phyloP scores from a whole-genome alignment of 2,888 invertebrate species.

The Psylliodes chrysocephalus region DNA sequence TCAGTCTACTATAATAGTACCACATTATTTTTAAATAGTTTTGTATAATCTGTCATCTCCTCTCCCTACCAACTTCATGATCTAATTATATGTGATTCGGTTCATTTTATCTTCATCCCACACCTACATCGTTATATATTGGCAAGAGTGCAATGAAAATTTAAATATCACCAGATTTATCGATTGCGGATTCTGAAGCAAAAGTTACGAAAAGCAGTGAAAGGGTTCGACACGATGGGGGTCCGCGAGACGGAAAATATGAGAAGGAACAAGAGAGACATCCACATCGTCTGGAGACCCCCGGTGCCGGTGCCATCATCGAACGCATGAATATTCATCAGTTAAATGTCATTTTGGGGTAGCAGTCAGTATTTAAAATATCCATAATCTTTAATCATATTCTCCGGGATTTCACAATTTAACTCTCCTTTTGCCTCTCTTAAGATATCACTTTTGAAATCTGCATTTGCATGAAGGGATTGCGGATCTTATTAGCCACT shows the following conservation, averaged over 20 bases:
- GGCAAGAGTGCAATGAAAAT: too few species aligned
- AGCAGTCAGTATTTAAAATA: slow-evolving; percentile 59
- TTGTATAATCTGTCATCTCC: too few species aligned
- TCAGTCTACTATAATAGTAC: too few species aligned
- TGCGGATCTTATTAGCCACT: slow-evolving; percentile 29
- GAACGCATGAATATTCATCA: slow-evolving; percentile 59
- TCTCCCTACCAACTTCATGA: too few species aligned
- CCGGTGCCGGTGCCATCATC: slow-evolving; percentile 52
- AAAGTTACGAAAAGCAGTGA: slow-evolving; percentile 49
- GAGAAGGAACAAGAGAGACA: slow-evolving; percentile 25
- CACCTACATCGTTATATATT: too few species aligned
- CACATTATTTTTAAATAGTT: too few species aligned
- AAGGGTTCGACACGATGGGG: slow-evolving; percentile 31
- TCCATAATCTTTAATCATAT: slow-evolving; percentile 61
- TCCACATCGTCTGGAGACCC: slow-evolving; percentile 52
- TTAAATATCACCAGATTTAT: neutral
- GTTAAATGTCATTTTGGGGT: slow-evolving; percentile 57
- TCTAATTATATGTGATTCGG: too few species aligned
- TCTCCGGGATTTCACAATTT: slow-evolving; percentile 55
- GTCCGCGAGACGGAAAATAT: slow-evolving; percentile 23
- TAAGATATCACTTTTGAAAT: slow-evolving; percentile 44
- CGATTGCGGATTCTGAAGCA: neutral
- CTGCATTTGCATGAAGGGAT: slow-evolving; percentile 44
- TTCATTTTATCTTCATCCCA: too few species aligned
- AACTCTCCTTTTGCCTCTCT: slow-evolving; percentile 39